These are phyloP conservation scores for Sebastes umbrosus DNA, from an alignment of 2,797 vertebrate species.

Conservation along the genomic window DNA sequence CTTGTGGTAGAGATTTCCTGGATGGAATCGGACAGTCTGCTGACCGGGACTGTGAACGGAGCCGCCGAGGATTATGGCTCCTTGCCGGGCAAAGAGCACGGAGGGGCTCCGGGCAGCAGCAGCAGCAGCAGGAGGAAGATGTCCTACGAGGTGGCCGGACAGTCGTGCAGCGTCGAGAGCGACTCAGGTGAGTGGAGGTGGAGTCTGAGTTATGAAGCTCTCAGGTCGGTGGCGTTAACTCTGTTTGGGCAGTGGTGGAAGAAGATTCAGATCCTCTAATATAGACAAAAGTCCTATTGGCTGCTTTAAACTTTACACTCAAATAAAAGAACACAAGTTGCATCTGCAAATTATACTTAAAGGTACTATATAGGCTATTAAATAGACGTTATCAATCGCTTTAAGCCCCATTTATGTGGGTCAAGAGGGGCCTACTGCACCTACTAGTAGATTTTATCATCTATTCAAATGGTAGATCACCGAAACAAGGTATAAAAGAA, in stretches of 20 bases:
- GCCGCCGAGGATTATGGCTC: slow-evolving; percentile 43
- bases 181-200: slow-evolving; percentile 56
- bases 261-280: not conserved
- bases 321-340: not conserved
- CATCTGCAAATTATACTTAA: not conserved
- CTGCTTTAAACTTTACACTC: no score
- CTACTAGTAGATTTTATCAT: no score
- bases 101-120: not conserved
- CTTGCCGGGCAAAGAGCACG: not conserved
- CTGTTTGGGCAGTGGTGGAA: not conserved
- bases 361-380: no score
- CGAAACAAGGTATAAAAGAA: no score
- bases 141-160: slow-evolving; percentile 30
- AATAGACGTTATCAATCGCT: no score
- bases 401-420: no score
- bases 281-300: no score
- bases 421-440: no score
- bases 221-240: fast-evolving
- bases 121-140: not conserved
- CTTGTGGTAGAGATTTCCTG: not conserved
- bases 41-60: slow-evolving; percentile 44
- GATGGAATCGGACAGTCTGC: slow-evolving; percentile 79
- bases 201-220: not conserved
- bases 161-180: slow-evolving; percentile 11
- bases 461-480: no score